A percentile compares a stretch with the other conserved stretches of the same genome.
phyloP scores from a whole-genome alignment of 2,113 vertebrate genomes.

The Microcebus tavaratra region DNA sequence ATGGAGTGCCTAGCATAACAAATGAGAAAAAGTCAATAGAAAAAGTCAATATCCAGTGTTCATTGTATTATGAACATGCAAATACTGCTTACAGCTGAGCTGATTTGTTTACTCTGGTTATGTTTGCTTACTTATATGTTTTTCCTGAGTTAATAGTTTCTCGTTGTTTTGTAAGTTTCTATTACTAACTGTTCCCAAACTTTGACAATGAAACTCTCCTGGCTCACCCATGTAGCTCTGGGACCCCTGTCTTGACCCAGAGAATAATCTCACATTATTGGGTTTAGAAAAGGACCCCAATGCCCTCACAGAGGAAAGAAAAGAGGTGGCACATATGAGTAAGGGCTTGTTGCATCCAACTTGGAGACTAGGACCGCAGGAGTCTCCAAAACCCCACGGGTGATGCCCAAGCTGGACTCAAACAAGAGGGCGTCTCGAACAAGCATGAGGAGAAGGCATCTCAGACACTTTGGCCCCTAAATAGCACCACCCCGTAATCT shows the following conservation, averaged over 20 bases:
- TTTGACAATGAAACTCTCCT: neutral
- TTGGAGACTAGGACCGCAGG: too few species aligned
- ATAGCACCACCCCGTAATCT: neutral
- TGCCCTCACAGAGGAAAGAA: neutral
- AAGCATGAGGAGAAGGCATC: fast-evolving
- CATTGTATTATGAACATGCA: fast-evolving
- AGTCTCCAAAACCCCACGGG: neutral
- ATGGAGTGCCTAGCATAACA: too few species aligned
- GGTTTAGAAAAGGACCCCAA: neutral
- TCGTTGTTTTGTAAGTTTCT: neutral
- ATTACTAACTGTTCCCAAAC: neutral
- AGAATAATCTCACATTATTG: neutral
- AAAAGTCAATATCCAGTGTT: too few species aligned
- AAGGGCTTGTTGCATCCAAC: neutral
- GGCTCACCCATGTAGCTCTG: neutral
- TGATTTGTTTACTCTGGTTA: neutral
- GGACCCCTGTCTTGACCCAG: neutral
- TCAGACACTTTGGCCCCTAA: neutral
- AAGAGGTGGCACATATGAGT: neutral
- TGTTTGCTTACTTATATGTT: neutral
- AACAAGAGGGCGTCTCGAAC: neutral
- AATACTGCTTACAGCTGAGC: neutral
- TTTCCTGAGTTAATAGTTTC: neutral
- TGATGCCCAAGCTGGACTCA: too few species aligned
- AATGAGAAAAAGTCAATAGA: neutral